Base-by-base conservation (phyloP, 1,140 invertebrate genomes). In the Varroa destructor region DNA sequence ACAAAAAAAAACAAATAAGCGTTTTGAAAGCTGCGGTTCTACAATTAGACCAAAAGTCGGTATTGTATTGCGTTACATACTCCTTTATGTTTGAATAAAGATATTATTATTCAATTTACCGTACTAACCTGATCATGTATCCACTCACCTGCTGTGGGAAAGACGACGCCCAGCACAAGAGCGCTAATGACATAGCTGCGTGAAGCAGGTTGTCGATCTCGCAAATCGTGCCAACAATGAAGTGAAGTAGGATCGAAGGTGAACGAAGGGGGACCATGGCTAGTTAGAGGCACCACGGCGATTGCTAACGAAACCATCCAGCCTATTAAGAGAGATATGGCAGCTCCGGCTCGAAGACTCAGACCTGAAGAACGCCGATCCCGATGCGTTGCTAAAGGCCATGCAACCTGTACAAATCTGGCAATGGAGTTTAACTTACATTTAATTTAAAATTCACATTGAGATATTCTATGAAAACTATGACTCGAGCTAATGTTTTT, bases 221-320 rank as follows among this genome's bases (percentile, higher is more conserved):
- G 61, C 12, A 67, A 46, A 14, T 67, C 37, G 40, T 67, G 61
- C 61, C 61, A 67, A 67, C 61, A 67, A 37, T 67, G 61, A 12
- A 67, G 14, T 40, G 61, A 67, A 5, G 40, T 46, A 40, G 10
- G 61, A 40, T 67, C 61, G 37, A 67, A 67, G 8, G 40, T 37
- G 61, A 67, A 67, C 5, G 61, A 67, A 4, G 61, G 61, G 2
- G 61, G 61, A 67, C 61, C 61, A 40, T 36, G 61, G 46, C 61
- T 67, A 8, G 61, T 37, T 43, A 67, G 10, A 37, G 61, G 61
- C 1, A 67, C 61, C 10, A 67, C 36, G 8, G 61, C 61, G 14
- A 67, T 67, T 14, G 61, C 61, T 12, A 67, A 46, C 40, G 61
- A 67, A 36, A 67, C 61, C 61, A 67, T 67, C 61, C 61, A 67